Evolutionary conservation across 1,140 invertebrate genomes (phyloP).

Genomic region (Phthorimaea operculella): DNA sequence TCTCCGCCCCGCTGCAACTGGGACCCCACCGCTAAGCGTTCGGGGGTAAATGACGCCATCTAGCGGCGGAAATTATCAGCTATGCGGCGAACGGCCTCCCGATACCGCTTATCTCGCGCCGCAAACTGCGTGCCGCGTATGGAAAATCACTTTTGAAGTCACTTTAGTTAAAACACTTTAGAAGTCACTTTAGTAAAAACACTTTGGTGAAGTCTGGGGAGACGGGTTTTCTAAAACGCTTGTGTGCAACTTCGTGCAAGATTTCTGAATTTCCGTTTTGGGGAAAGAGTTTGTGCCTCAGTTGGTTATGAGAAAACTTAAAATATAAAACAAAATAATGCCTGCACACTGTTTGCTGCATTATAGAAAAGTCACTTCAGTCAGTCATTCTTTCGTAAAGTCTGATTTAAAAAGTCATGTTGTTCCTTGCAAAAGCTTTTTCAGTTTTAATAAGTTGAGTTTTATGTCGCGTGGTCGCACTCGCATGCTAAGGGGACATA

Average conservation of each 20-base stretch:
- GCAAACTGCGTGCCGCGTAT: slow-evolving; percentile 13
- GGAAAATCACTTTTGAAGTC: not conserved
- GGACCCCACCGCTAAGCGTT: slow-evolving; percentile 19
- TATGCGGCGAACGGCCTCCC: slow-evolving; percentile 40
- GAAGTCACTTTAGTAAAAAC: not conserved
- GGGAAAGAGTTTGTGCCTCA: no score
- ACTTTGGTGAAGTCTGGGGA: not conserved
- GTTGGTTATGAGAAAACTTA: no score
- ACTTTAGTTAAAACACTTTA: not conserved
- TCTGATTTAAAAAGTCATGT: no score
- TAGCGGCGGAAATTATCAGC: slow-evolving; percentile 55
- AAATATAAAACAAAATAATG: no score
- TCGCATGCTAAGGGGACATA: not conserved
- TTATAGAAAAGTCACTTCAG: no score
- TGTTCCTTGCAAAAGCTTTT: no score
- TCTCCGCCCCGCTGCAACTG: slow-evolving; percentile 14
- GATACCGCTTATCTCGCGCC: slow-evolving; percentile 43
- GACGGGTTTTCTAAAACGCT: not conserved
- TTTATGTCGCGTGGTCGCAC: no score
- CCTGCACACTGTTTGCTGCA: no score
- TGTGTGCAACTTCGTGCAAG: not conserved
- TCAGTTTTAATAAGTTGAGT: no score
- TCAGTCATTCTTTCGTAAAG: no score
- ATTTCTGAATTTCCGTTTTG: not conserved
- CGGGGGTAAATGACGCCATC: slow-evolving; percentile 48